Evolutionary conservation across 2,888 invertebrate species (phyloP), one percentile per base, ranked within the genome.

Genomic region (Chymomyza caudatula): DNA sequence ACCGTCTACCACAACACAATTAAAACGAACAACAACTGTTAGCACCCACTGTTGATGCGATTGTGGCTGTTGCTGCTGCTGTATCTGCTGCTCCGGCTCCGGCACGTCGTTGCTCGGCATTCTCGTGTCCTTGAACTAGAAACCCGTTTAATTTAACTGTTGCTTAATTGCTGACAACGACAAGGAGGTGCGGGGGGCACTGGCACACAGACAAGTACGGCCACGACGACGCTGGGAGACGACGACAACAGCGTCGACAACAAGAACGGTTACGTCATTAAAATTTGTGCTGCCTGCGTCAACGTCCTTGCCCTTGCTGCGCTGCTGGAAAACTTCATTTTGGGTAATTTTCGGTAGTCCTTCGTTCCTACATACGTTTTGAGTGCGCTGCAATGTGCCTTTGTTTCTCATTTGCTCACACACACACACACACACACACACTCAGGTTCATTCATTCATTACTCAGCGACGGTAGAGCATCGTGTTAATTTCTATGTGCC

Each of bases 61-160:
- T 52, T 55, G 37, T 37, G 29, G 51, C 20, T 53, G 37, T 37
- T 13, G 60, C 22, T 20, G 20, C 22, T 20, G 42, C 20, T 17
- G 42, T 20, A 8, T 20, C 69, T 59, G 64, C 70, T 65, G 66
- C 64, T 65, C 55, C 71, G 55, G 57, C 66, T 69, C 4, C 58
- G 63, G n/a, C 19, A 53, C 52, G 29, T 70, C 65, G 58, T 71
- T 69, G 74, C 60, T 63, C 20, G 55, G 71, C 55, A 73, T 76
- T 67, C 69, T 77, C 62, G 86, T 85, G 86, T 87, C 88, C 88
- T 88, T 87, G 87, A 87, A 87, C 87, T 87, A 86, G 88, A 88
- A 88, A 88, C 88, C 87, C 87, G 88, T 87, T 87, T 87, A 88
- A 87, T 88, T 87, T 88, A 88, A 88, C 88, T 88, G 88, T 87